Evolutionary conservation across 2,888 invertebrate genomes (phyloP).

Genomic region (Drosophila quinaria): DNA sequence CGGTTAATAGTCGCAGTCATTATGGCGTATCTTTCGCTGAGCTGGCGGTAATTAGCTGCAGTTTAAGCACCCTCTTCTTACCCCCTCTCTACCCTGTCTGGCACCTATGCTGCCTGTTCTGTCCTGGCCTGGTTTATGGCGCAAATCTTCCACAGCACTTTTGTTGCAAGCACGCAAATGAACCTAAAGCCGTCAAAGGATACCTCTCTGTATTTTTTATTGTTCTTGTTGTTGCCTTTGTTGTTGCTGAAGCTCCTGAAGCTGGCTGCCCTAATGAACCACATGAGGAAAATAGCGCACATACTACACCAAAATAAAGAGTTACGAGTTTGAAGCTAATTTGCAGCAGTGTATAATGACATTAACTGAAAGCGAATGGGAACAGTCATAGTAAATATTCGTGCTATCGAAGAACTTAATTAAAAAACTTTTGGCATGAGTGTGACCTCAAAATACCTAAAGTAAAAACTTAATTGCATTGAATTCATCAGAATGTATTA

Average conservation of each 20-base stretch:
- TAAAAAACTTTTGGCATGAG: not conserved
- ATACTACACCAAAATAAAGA: constrained; percentile 14
- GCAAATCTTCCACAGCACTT: constrained; percentile 35
- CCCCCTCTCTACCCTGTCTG: no score
- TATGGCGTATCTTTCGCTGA: constrained; percentile 50
- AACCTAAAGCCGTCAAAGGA: constrained; percentile 63
- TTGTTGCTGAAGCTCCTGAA: constrained; percentile 17
- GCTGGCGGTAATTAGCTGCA: constrained; percentile 68
- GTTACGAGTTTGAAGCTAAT: constrained; percentile 6
- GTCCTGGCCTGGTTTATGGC: constrained; percentile 33
- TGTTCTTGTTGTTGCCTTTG: constrained; percentile 20
- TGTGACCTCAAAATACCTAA: no score
- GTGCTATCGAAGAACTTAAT: not conserved
- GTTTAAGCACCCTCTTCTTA: constrained; percentile 40
- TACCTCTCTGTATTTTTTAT: constrained; percentile 14
- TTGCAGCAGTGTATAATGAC: not conserved
- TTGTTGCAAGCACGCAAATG: constrained; percentile 45
- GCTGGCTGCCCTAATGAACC: constrained; percentile 49
- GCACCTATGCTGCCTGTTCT: constrained; percentile 8
- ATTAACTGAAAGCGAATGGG: constrained; percentile 6
- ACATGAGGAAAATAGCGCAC: constrained; percentile 19
- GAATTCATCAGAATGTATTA: no score
- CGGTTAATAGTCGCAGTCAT: constrained; percentile 62
- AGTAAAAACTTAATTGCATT: no score
- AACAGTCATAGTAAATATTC: not conserved